Conservation (phyloP, 2,888 invertebrate species). For the Phrixothrix hirtus region DNA sequence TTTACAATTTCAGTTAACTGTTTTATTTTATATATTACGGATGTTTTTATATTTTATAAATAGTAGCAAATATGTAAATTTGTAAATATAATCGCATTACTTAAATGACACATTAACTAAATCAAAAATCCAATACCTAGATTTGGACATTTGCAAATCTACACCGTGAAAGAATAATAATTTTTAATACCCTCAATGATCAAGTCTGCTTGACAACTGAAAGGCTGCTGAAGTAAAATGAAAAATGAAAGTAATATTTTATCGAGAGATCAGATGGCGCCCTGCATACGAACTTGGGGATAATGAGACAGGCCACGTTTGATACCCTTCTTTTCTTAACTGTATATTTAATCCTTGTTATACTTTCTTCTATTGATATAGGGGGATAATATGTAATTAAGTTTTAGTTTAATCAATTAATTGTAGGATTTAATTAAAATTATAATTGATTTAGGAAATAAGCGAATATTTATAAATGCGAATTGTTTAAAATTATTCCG, state of each 20-base stretch:
- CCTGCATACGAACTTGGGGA: conserved; percentile 57
- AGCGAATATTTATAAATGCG: too few species aligned
- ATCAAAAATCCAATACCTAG: too few species aligned
- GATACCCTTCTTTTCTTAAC: conserved; percentile 46
- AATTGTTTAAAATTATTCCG: too few species aligned
- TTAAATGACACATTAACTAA: too few species aligned
- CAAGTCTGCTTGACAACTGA: conserved; percentile 56
- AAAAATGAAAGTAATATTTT: conserved; percentile 59
- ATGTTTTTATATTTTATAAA: too few species aligned
- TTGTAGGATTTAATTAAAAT: background rate
- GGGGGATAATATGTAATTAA: conserved; percentile 18
- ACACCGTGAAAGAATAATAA: conserved; percentile 19
- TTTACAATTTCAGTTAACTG: too few species aligned
- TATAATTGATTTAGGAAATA: background rate
- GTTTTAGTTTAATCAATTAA: background rate
- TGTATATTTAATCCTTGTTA: conserved; percentile 21
- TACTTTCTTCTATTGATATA: conserved; percentile 25
- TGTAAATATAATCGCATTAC: too few species aligned
- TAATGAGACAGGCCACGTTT: conserved; percentile 56
- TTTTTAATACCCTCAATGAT: conserved; percentile 42
- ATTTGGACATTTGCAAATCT: conserved; percentile 13
- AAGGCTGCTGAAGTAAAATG: conserved; percentile 56
- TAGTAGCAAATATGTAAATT: too few species aligned
- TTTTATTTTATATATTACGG: too few species aligned
- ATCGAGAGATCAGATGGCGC: conserved; percentile 59